phyloP scores from a whole-genome alignment of 2,888 invertebrate species.

The Lysandra bellargus region DNA sequence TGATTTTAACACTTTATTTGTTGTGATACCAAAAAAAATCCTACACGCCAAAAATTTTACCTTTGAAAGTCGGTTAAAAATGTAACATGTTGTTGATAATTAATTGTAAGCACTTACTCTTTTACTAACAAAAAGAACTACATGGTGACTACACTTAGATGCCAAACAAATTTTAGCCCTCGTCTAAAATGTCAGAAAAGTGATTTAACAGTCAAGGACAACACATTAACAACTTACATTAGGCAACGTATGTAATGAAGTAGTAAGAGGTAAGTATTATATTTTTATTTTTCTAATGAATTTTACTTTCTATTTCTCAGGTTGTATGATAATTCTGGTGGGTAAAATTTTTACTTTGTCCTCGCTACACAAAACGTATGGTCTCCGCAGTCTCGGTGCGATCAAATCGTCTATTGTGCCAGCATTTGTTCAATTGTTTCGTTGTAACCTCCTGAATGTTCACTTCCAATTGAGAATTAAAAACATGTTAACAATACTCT shows the following conservation, averaged over 20 bases:
- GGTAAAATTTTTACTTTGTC: not conserved
- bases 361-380: not conserved
- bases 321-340: not conserved
- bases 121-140: too few relatives aligned
- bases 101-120: too few relatives aligned
- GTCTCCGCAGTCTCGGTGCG: not conserved
- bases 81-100: too few relatives aligned
- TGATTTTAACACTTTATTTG: not conserved
- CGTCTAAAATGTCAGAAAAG: too few relatives aligned
- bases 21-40: not conserved
- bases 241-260: too few relatives aligned
- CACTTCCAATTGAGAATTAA: conserved; percentile 4
- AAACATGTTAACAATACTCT: conserved; percentile 7
- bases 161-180: too few relatives aligned
- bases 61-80: too few relatives aligned
- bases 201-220: too few relatives aligned
- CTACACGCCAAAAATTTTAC: too few relatives aligned
- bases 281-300: not conserved
- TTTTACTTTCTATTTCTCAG: not conserved
- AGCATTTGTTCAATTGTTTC: conserved; percentile 29
- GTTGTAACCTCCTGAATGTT: conserved; percentile 25
- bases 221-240: too few relatives aligned
- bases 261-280: not conserved
- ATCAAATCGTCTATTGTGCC: conserved; percentile 20
- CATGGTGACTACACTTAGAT: too few relatives aligned